Base-by-base conservation (phyloP, 2,113 vertebrate genomes). In the Campylorhamphus procurvoides region DNA sequence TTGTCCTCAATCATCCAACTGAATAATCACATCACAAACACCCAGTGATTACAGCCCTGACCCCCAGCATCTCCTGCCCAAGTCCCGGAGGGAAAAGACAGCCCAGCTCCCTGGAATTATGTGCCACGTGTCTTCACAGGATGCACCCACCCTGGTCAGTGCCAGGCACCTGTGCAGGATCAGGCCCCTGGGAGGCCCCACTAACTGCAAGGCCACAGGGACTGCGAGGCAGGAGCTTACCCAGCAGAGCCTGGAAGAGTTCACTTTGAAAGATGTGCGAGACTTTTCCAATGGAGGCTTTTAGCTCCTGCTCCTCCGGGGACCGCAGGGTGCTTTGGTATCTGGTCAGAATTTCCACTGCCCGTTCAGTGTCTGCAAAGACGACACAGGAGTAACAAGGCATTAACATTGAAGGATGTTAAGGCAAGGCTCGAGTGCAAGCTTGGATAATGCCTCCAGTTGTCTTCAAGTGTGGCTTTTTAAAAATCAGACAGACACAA, bases 211-310 rank as follows among this genome's bases (percentile, higher is more conserved):
- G 44, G 55, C 18, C 46, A 46, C 84, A 78, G 52, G 44, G 58
- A 79, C 7, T 20, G 6, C 74, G 63, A 77, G 42, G 87, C 53
- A 83, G 47, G 60, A 39, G 75, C 98, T 98, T 98, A 99, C 98
- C 98, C 87, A 99, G 98, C 93, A 99, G 97, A 86, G 98, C 98
- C 95, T 98, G 98, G 94, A 99, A 99, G 89, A 99, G 98, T 84
- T 98, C 98, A 93, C 98, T 99, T 85, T 97, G 98, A 93, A 99
- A 97, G 96, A 99, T 97, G 93, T 98, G 94, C 5, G 98, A 98
- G 81, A 99, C 97, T 96, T 98, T 98, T 49, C 98, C 98, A 91
- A 99, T 98, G 25, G 97, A 98, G 94, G 97, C 98, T 97, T 98
- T 99, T 88, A 99, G 91, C 66, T 97, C 92, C 96, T 99, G 98